Evolutionary conservation across 1,140 invertebrate species (phyloP).

Genomic region (Heliothis virescens): DNA sequence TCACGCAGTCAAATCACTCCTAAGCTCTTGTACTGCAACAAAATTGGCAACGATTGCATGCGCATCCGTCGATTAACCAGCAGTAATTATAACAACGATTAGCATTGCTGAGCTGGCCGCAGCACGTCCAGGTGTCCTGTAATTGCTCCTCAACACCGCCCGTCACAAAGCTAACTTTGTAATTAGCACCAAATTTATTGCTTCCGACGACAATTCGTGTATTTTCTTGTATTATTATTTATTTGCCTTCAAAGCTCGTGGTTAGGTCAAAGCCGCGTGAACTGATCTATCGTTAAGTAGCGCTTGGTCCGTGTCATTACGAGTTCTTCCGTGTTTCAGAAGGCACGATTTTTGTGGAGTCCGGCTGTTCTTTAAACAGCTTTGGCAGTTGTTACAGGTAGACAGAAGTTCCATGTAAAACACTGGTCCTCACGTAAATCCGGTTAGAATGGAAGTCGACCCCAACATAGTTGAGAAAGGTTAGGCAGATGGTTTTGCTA

Average conservation of each 20-base stretch:
- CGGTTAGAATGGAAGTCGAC: too few species aligned
- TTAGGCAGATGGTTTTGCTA: too few species aligned
- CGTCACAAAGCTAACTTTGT: constrained; percentile 15
- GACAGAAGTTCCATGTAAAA: too few species aligned
- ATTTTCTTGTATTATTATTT: constrained; percentile 18
- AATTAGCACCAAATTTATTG: constrained; percentile 39
- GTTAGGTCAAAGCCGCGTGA: background rate
- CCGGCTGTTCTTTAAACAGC: too few species aligned
- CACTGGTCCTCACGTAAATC: too few species aligned
- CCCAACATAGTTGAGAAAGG: too few species aligned
- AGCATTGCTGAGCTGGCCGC: constrained; percentile 22
- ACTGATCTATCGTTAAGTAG: too few species aligned
- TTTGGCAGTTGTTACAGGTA: too few species aligned
- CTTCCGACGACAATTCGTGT: constrained; percentile 5
- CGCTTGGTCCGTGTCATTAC: too few species aligned
- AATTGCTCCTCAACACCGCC: constrained; percentile 25
- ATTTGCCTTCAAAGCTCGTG: constrained; percentile 29
- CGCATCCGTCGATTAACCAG: constrained; percentile 38
- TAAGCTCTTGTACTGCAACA: constrained; percentile 3
- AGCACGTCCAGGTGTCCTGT: constrained; percentile 31
- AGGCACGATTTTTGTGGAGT: too few species aligned
- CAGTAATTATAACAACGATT: constrained; percentile 41
- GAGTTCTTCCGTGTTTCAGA: too few species aligned
- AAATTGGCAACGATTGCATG: constrained; percentile 12
- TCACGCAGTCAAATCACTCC: background rate